phyloP scores from a whole-genome alignment of 2,113 vertebrate genomes.

The Malaclemys terrapin region DNA sequence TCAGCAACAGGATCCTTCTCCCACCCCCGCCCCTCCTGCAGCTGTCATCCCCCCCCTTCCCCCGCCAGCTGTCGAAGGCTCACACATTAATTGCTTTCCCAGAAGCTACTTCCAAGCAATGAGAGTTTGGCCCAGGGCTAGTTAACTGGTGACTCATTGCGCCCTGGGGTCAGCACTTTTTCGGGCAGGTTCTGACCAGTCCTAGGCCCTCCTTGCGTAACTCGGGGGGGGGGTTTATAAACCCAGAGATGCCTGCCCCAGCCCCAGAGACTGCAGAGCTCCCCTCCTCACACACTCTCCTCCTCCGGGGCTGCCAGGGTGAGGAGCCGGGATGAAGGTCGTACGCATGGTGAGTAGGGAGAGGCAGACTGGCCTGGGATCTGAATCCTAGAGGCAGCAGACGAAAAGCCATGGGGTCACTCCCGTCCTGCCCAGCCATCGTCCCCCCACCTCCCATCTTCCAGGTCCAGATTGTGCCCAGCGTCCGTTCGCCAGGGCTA shows the following conservation, averaged over 20 bases:
- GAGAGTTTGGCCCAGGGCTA: neutral
- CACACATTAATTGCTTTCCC: neutral
- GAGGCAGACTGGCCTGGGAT: neutral
- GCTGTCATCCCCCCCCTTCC: neutral
- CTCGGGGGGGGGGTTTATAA: neutral
- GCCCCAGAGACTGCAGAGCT: neutral
- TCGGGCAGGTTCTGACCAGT: neutral
- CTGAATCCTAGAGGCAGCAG: neutral
- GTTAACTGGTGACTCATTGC: neutral
- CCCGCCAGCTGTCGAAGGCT: neutral
- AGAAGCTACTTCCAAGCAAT: neutral
- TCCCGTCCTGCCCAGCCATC: neutral
- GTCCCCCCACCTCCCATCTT: neutral
- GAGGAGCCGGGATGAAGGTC: neutral
- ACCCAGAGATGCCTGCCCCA: neutral
- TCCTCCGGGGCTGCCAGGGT: neutral
- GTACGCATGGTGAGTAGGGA: neutral
- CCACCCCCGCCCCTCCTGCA: neutral
- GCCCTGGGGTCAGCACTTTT: neutral
- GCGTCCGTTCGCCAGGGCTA: neutral
- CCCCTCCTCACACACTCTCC: neutral
- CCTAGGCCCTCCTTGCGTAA: neutral
- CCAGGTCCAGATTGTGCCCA: neutral
- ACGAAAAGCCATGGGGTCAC: neutral
- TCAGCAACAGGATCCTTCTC: neutral